These are phyloP conservation scores for Pemphredon lugubris DNA, from an alignment of 2,888 invertebrate genomes.

Conservation along the genomic window DNA sequence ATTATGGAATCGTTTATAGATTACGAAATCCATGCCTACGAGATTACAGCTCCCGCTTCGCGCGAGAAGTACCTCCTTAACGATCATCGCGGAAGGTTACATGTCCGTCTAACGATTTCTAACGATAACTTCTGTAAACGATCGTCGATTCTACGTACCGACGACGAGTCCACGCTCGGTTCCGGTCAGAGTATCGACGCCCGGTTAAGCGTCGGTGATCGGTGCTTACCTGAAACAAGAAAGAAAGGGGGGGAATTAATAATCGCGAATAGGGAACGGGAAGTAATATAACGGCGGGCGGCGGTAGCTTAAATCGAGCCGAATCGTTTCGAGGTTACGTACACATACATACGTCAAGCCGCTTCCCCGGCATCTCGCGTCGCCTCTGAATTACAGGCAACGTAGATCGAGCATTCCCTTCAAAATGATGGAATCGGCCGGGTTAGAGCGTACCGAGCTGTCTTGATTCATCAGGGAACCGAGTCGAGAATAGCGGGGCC, in stretches of 20 bases:
- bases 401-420: conserved; percentile 30
- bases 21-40: no score
- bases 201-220: no score
- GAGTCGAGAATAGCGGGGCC: conserved; percentile 63
- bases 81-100: neutral
- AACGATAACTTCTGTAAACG: neutral
- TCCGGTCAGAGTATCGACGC: no score
- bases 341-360: conserved; percentile 24
- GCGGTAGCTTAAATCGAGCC: conserved; percentile 33
- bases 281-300: no score
- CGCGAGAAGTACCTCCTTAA: neutral
- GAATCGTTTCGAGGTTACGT: conserved; percentile 10
- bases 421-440: conserved; percentile 48
- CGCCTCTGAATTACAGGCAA: conserved; percentile 29
- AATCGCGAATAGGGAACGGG: neutral
- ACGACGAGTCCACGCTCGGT: conserved; percentile 2
- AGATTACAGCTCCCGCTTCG: no score
- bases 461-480: conserved; percentile 61
- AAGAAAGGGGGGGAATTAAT: conserved; percentile 14
- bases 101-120: neutral
- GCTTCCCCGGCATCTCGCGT: conserved; percentile 17
- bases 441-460: conserved; percentile 42
- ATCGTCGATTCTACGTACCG: neutral
- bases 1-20: conserved; percentile 11
- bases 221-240: conserved; percentile 55